These are phyloP conservation scores for Pseudochromis fuscus DNA, from an alignment of 2,797 vertebrate species.

Conservation along the genomic window DNA sequence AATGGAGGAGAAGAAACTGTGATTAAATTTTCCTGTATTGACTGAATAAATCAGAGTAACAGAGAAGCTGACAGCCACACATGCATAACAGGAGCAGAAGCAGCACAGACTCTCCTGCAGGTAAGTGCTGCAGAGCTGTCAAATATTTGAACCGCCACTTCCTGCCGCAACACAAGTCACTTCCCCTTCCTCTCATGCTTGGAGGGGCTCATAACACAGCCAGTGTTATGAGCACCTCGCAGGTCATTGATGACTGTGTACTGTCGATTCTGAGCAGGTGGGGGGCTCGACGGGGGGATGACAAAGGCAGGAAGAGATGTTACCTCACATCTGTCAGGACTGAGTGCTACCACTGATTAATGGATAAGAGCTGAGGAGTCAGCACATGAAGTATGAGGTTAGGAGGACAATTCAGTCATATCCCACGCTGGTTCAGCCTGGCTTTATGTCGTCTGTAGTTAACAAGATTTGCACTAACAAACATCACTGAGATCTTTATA, in stretches of 20 bases:
- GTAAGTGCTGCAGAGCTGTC: background rate
- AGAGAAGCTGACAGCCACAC: slow-evolving; percentile 9
- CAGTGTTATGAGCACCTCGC: background rate
- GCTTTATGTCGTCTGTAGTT: background rate
- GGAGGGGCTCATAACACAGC: slow-evolving; percentile 8
- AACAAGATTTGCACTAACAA: background rate
- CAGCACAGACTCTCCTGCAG: background rate
- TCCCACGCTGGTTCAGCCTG: background rate
- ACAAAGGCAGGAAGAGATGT: slow-evolving; percentile 19
- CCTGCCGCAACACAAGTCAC: slow-evolving; percentile 18
- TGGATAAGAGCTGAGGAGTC: background rate
- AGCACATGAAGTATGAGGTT: background rate
- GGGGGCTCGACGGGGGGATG: background rate
- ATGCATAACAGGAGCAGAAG: background rate
- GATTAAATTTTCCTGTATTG: background rate
- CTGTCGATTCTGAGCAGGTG: background rate
- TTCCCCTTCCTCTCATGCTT: slow-evolving; percentile 26
- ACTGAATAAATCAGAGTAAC: slow-evolving; percentile 12
- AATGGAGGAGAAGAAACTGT: background rate
- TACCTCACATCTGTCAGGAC: slow-evolving; percentile 10
- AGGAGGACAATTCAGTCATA: background rate
- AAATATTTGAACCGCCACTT: slow-evolving; percentile 19
- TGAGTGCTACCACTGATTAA: slow-evolving; percentile 8
- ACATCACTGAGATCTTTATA: slow-evolving; percentile 10
- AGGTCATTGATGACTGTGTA: background rate